A percentile compares a stretch with the other conserved stretches of the same genome.
These are phyloP conservation scores for Schizothorax lantsangensis DNA, from an alignment of 2,797 vertebrate genomes.

Conservation along the genomic window DNA sequence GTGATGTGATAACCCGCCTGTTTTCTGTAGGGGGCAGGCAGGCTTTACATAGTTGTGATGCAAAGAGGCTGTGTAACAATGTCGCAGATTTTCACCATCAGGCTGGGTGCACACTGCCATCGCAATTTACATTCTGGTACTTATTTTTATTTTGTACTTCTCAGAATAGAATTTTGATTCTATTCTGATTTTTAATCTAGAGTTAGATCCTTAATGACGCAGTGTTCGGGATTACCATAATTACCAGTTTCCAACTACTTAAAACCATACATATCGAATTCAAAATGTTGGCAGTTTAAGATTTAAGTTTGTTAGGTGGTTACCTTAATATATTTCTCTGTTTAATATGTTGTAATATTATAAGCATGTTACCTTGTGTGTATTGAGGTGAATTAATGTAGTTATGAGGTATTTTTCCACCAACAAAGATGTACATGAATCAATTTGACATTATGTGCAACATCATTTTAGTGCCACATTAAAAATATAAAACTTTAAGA, in stretches of 20 bases:
- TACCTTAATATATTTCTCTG: background rate
- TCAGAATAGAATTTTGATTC: background rate
- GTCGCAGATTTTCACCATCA: background rate
- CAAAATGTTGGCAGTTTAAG: background rate
- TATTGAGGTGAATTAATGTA: background rate
- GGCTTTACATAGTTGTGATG: slow-evolving; percentile 75
- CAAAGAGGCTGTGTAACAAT: slow-evolving; percentile 72
- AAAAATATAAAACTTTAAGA: background rate
- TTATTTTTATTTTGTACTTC: background rate
- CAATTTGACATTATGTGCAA: background rate
- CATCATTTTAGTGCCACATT: background rate
- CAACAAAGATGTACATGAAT: background rate
- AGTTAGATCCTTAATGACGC: background rate
- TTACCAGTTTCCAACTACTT: background rate
- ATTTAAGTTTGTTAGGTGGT: background rate
- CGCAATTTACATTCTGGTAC: background rate
- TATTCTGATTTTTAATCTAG: background rate
- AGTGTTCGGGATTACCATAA: background rate
- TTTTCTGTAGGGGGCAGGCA: slow-evolving; percentile 84
- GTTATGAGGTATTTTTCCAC: background rate
- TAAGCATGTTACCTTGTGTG: background rate
- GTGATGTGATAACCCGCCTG: slow-evolving; percentile 97
- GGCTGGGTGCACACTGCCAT: background rate
- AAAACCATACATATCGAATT: background rate
- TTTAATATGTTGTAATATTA: background rate